Conservation (phyloP, 1,140 invertebrate genomes). For the Apocrypta bakeri region DNA sequence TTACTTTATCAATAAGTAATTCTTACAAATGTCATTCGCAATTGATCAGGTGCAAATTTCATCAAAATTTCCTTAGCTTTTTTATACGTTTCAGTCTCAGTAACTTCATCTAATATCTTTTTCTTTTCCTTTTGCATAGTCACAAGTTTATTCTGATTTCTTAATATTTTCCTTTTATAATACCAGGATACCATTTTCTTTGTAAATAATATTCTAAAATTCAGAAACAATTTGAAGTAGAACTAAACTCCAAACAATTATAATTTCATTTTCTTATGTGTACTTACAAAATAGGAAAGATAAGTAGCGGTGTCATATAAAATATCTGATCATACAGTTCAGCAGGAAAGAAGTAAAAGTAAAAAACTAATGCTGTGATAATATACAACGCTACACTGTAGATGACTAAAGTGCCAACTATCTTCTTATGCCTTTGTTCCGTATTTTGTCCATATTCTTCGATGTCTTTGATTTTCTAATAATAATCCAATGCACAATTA, state of each 20-base stretch:
- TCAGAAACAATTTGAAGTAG: background rate
- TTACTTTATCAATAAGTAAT: background rate
- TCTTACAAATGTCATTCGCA: conserved; percentile 70
- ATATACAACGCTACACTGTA: conserved; percentile 88
- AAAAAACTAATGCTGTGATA: conserved; percentile 83
- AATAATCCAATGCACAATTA: no score
- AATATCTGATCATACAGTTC: conserved; percentile 81
- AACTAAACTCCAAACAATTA: background rate
- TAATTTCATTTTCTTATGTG: conserved; percentile 47
- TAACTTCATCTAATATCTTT: conserved; percentile 94
- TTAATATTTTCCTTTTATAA: conserved; percentile 87
- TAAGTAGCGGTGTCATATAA: conserved; percentile 82
- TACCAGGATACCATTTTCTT: conserved; percentile 90
- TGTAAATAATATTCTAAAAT: conserved; percentile 85
- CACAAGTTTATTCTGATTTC: conserved; percentile 85
- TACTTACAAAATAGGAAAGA: conserved; percentile 88
- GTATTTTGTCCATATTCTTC: conserved; percentile 87
- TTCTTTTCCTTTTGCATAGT: conserved; percentile 88
- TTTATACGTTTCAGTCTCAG: conserved; percentile 98
- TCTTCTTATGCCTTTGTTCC: conserved; percentile 85
- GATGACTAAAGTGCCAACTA: conserved; percentile 86
- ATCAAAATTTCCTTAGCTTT: conserved; percentile 94
- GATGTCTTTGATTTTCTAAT: conserved; percentile 84
- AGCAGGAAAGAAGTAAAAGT: conserved; percentile 85
- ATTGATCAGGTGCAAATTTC: conserved; percentile 86